A percentile compares a stretch with the other conserved stretches of the same genome.
These are phyloP conservation scores for Megaustenia siamemsis DNA, from an alignment of 2,888 invertebrate genomes.

Conservation along the genomic window DNA sequence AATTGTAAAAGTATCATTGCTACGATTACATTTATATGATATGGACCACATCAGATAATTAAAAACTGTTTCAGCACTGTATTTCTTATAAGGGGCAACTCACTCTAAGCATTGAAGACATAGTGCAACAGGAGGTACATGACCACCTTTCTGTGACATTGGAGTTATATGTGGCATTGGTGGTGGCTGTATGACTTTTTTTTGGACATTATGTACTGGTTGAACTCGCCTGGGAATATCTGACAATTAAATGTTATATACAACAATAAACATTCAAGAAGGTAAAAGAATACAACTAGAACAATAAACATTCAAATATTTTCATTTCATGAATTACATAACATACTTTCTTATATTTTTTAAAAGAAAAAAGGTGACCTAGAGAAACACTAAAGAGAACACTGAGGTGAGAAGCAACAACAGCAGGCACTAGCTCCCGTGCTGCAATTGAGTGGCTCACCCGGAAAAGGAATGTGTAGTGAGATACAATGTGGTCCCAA, in stretches of 20 bases:
- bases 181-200: background rate
- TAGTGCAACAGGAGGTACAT: conserved; percentile 41
- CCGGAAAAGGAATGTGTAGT: too few species aligned
- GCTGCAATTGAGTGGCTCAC: too few species aligned
- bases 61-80: background rate
- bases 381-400: too few species aligned
- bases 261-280: too few species aligned
- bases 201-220: background rate
- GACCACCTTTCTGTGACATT: conserved; percentile 13
- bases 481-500: too few species aligned
- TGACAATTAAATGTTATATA: conserved; percentile 12
- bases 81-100: background rate
- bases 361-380: too few species aligned
- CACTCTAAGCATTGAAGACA: conserved; percentile 41
- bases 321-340: too few species aligned
- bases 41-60: background rate
- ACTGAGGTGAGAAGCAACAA: too few species aligned
- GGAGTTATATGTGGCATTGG: background rate
- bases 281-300: too few species aligned
- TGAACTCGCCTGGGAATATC: conserved; percentile 22
- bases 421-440: too few species aligned
- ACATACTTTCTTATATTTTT: too few species aligned
- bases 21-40: background rate
- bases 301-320: too few species aligned
- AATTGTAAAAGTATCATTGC: background rate